A percentile compares a stretch with the other conserved stretches of the same genome.
Conservation (phyloP, 23 tunicate species). For the Ciona savignyi region DNA sequence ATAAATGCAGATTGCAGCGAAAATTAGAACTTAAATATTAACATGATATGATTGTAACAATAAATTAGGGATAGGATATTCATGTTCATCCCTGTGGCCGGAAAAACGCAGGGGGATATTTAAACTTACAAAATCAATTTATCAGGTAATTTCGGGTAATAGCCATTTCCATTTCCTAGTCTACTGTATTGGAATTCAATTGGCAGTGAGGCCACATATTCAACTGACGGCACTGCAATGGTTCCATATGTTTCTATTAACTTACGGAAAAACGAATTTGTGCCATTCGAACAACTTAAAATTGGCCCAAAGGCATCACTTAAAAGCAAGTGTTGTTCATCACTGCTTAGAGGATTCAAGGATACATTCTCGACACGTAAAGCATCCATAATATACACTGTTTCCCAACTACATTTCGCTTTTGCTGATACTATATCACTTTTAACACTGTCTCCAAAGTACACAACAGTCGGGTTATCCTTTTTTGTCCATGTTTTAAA, state of each 20-base stretch:
- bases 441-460: constrained; percentile 29
- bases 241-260: neutral
- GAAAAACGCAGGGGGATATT: too few species aligned
- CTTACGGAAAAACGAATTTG: constrained; percentile 1
- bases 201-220: constrained; percentile 5
- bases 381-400: constrained; percentile 23
- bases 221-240: constrained; percentile 24
- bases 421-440: constrained; percentile 27
- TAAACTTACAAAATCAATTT: too few species aligned
- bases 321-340: constrained; percentile 20
- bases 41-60: too few species aligned
- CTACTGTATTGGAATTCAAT: neutral
- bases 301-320: constrained; percentile 18
- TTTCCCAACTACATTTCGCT: constrained; percentile 8
- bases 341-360: neutral
- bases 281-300: neutral
- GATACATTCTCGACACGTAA: constrained; percentile 4
- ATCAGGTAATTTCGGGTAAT: constrained; percentile 1
- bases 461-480: neutral
- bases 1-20: too few species aligned
- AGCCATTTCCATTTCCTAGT: constrained; percentile 5
- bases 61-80: too few species aligned
- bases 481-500: neutral
- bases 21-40: too few species aligned
- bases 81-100: too few species aligned